Base-by-base conservation (phyloP, 2,113 vertebrate genomes). In the Mustelus asterias region DNA sequence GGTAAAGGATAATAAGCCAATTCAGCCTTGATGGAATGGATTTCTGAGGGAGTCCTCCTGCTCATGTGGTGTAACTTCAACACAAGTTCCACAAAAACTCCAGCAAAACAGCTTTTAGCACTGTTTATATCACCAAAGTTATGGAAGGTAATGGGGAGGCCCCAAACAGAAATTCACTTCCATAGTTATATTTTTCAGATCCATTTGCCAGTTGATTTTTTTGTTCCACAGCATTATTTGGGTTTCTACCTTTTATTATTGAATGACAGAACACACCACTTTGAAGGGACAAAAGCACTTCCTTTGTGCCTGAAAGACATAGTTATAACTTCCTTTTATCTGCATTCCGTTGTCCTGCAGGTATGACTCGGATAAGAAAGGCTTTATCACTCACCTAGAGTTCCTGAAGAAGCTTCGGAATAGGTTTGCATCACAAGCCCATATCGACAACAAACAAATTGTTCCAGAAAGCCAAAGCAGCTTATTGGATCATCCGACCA, bases 381-480 rank as follows among this genome's bases (percentile, higher is more conserved):
- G 98, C 63, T 96, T 96, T 96, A 96, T 98, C 88, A 97, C 96
- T 22, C 97, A 97, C 96, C 96, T 97, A 90, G 98, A 98, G 93
- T 98, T 98, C 96, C 95, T 98, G 60, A 96, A 97, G 96, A 97
- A 97, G 93, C n/a, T 97, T 90, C 96, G 97, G 3, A 96, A 97
- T 10, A 92, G 95, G 63, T 97, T 96, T 95, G 95, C 83, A 0
- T 95, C 96, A 0, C 3, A 96, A 76, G 69, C 70, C 96, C 96
- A 48, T 94, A 76, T 63, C 95, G 96, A 97, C 95, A 96, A 93
- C 20, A 8, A 92, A 96, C 95, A 83, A 29, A 96, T 96, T 89
- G 60, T 0, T 0, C 96, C 96, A 29, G 97, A 97, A 13, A 96
- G 96, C 24, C 96, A 20, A 22, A 63, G 89, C 85, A 96, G 96